phyloP scores from a whole-genome alignment of 2,797 vertebrate genomes.

The Trichosurus vulpecula region DNA sequence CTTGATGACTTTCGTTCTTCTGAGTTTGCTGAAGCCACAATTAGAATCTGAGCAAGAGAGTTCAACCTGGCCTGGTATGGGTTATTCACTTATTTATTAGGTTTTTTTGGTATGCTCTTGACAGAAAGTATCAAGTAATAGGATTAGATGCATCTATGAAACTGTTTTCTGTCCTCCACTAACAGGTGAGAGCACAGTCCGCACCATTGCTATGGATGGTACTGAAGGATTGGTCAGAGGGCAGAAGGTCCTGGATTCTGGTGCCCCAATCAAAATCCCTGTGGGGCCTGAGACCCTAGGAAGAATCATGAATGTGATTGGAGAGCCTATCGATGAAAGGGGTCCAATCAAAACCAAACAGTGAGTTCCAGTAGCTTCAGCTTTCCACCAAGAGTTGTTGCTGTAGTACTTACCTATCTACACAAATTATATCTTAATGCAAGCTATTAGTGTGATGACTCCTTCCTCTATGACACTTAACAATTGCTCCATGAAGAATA shows the following conservation, averaged over 20 bases:
- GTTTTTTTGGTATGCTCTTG: neutral
- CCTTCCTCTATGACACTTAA: neutral
- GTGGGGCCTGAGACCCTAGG: conserved; percentile 98
- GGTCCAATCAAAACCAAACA: conserved; percentile 96
- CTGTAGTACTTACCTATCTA: neutral
- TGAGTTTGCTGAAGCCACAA: conserved; percentile 91
- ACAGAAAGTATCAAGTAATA: neutral
- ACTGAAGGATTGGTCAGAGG: conserved; percentile 97
- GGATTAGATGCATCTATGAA: neutral
- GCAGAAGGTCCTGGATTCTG: conserved; percentile 95
- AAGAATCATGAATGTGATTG: conserved; percentile 99
- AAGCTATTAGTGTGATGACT: neutral
- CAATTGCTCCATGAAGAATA: neutral
- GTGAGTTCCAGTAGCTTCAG: conserved; percentile 83
- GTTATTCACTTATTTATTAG: neutral
- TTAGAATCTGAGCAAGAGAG: conserved; percentile 89
- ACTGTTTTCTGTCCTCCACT: neutral
- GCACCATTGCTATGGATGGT: conserved; percentile 98
- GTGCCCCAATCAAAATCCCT: conserved; percentile 96
- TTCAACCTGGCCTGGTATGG: neutral
- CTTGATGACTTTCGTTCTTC: conserved; percentile 96
- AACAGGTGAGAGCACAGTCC: conserved; percentile 95
- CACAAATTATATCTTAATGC: conserved; percentile 10
- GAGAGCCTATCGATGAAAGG: conserved; percentile 97
- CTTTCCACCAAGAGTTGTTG: neutral